These are phyloP conservation scores for Spea hammondii DNA, from an alignment of 2,797 vertebrate genomes.

Conservation along the genomic window DNA sequence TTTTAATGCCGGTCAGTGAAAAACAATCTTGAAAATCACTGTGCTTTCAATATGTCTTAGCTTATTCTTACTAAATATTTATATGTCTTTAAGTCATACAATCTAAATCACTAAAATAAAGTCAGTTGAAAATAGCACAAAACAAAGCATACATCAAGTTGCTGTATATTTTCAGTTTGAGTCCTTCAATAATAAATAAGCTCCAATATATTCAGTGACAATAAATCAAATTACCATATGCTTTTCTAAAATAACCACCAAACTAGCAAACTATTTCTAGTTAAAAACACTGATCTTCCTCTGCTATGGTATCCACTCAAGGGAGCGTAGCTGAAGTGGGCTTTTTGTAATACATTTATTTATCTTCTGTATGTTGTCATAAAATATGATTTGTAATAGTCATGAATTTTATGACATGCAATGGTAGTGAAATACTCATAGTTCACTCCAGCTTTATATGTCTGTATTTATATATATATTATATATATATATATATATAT, in stretches of 20 bases:
- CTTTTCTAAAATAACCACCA: constrained; percentile 13
- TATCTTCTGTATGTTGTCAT: neutral
- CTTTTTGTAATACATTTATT: neutral
- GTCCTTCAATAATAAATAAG: constrained; percentile 36
- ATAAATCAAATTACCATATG: constrained; percentile 19
- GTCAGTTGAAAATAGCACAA: neutral
- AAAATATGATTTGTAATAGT: neutral
- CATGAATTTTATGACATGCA: neutral
- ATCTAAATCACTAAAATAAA: constrained; percentile 7
- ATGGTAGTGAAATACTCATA: neutral
- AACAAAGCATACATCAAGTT: constrained; percentile 31
- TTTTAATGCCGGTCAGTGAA: no score
- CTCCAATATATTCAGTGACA: constrained; percentile 2
- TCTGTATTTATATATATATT: neutral
- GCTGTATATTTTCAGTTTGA: constrained; percentile 18
- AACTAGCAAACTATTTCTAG: constrained; percentile 9
- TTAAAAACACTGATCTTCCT: constrained; percentile 13
- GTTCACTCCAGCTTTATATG: neutral
- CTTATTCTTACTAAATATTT: no score
- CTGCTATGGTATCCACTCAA: constrained; percentile 1
- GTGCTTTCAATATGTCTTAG: no score
- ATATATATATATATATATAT: no score
- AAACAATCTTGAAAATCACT: no score
- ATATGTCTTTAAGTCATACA: neutral
- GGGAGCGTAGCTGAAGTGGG: neutral